Evolutionary conservation across 2,797 vertebrate genomes (phyloP).

Genomic region (Halcyon smyrnensis): DNA sequence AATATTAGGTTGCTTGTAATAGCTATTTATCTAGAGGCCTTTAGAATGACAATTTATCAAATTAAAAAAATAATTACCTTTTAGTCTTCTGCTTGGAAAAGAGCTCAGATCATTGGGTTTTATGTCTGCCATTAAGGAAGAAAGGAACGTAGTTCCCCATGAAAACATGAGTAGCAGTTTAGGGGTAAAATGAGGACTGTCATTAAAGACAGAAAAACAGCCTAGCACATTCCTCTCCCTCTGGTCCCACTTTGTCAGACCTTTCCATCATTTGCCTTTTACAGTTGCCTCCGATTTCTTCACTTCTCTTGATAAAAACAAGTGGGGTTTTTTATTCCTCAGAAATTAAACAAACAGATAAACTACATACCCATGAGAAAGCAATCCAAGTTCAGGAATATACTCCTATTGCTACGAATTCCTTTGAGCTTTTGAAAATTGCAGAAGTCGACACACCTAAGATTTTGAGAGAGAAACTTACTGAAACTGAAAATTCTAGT

Average conservation of each 20-base stretch:
- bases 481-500: background rate
- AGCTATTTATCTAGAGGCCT: background rate
- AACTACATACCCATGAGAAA: slow-evolving; percentile 17
- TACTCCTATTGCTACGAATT: background rate
- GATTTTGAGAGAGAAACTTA: background rate
- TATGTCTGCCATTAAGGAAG: background rate
- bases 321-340: background rate
- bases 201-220: background rate
- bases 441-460: background rate
- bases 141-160: background rate
- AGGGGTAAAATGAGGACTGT: background rate
- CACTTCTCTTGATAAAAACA: background rate
- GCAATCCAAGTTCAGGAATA: background rate
- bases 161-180: background rate
- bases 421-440: background rate
- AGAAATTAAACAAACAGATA: slow-evolving; percentile 9
- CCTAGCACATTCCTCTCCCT: background rate
- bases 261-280: background rate
- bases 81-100: background rate
- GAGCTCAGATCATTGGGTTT: background rate
- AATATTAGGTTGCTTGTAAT: background rate
- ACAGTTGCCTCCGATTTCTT: background rate
- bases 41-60: background rate
- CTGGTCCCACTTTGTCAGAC: background rate
- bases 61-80: background rate